Percentiles rank a stretch among this genome's conserved stretches.
These are phyloP conservation scores for Agrypnia vestita DNA, from an alignment of 1,140 invertebrate genomes.

Conservation along the genomic window DNA sequence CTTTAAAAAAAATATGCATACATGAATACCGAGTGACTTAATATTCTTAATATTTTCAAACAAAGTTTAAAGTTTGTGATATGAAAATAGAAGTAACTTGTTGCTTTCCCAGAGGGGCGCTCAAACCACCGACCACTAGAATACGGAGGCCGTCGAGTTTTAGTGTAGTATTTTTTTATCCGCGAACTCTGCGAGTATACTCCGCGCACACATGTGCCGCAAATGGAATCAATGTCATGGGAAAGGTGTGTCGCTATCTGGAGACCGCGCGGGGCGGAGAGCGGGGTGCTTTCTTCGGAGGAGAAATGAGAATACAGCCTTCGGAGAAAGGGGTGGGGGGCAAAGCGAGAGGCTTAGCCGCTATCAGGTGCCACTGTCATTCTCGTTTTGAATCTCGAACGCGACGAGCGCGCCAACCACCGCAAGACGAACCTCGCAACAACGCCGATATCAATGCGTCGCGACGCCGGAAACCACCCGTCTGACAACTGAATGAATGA, in stretches of 20 bases:
- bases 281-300: constrained; percentile 48
- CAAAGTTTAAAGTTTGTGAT: too few relatives aligned
- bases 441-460: constrained; percentile 3
- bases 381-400: constrained; percentile 37
- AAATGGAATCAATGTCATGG: constrained; percentile 50
- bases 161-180: too few relatives aligned
- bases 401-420: constrained; percentile 29
- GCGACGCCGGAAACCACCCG: constrained; percentile 23
- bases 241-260: constrained; percentile 45
- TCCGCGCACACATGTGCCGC: constrained; percentile 20
- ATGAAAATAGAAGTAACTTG: too few relatives aligned
- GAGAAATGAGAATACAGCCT: constrained; percentile 45
- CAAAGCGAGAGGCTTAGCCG: constrained; percentile 6
- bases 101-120: too few relatives aligned
- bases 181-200: background rate
- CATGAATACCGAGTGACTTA: too few relatives aligned
- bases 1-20: background rate
- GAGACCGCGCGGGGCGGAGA: background rate
- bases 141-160: too few relatives aligned
- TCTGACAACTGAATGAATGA: background rate
- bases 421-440: constrained; percentile 1
- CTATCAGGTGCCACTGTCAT: constrained; percentile 49
- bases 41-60: too few relatives aligned
- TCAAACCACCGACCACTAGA: too few relatives aligned
- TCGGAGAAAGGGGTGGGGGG: constrained; percentile 26